Percentiles rank a stretch among this genome's conserved stretches.
Conservation (phyloP, 2,113 vertebrate species). For the Alouatta palliata region DNA sequence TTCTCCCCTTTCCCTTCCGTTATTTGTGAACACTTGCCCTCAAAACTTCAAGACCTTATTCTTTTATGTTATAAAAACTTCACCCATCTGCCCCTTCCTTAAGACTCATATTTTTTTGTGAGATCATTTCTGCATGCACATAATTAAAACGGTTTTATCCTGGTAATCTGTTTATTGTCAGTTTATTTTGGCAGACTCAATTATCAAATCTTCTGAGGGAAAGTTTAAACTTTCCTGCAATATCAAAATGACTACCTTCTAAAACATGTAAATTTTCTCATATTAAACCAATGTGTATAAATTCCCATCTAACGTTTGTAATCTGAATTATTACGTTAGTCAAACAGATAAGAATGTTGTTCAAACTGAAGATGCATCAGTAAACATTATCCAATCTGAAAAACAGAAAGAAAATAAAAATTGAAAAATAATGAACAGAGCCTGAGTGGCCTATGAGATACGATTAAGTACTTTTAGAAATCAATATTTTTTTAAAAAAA, state of each 20-base stretch:
- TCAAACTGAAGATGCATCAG: neutral
- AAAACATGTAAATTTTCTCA: neutral
- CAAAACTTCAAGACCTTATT: neutral
- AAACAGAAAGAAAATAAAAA: neutral
- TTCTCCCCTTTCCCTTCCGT: neutral
- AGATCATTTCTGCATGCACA: neutral
- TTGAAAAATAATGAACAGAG: neutral
- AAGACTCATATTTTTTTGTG: neutral
- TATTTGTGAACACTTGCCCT: neutral
- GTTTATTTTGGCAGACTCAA: neutral
- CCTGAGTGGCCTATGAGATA: neutral
- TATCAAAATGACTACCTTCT: neutral
- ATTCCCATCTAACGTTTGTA: neutral
- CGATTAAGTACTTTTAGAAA: neutral
- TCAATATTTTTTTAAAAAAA: neutral
- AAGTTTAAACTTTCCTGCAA: neutral
- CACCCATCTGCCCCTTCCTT: neutral
- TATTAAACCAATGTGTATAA: neutral
- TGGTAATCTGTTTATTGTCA: neutral
- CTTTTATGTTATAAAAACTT: neutral
- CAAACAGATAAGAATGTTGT: neutral
- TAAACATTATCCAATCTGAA: neutral
- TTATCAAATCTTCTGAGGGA: neutral
- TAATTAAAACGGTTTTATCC: neutral
- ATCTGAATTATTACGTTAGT: neutral